phyloP scores from a whole-genome alignment of 2,888 invertebrate species.

The Dryocosmus kuriphilus region DNA sequence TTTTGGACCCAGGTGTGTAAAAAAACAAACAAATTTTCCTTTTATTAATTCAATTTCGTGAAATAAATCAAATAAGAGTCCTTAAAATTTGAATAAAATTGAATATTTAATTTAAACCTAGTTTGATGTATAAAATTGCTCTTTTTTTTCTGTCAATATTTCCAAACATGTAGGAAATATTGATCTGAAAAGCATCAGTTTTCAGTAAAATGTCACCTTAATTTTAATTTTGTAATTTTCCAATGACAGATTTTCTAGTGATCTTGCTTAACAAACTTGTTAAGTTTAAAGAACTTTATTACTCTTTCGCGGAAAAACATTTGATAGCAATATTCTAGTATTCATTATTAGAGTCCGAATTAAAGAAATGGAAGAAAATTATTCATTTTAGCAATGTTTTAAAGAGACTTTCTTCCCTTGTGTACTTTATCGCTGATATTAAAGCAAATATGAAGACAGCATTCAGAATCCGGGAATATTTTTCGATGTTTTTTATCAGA shows the following conservation, averaged over 20 bases:
- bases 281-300: not conserved
- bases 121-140: not conserved
- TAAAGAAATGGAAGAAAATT: no score
- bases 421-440: not conserved
- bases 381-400: no score
- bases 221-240: not conserved
- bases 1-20: slow-evolving; percentile 66
- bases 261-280: not conserved
- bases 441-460: no score
- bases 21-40: not conserved
- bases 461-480: not conserved
- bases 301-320: no score
- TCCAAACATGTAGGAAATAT: not conserved
- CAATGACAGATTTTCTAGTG: not conserved
- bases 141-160: not conserved
- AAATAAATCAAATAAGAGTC: not conserved
- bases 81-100: not conserved
- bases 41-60: not conserved
- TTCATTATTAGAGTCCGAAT: no score
- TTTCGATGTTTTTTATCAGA: slow-evolving; percentile 5
- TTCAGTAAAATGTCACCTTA: not conserved
- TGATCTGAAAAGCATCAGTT: not conserved
- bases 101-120: not conserved
- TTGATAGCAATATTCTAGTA: no score
- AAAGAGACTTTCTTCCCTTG: not conserved